Base-by-base conservation (phyloP, 1,140 invertebrate genomes). In the Heliothis virescens region DNA sequence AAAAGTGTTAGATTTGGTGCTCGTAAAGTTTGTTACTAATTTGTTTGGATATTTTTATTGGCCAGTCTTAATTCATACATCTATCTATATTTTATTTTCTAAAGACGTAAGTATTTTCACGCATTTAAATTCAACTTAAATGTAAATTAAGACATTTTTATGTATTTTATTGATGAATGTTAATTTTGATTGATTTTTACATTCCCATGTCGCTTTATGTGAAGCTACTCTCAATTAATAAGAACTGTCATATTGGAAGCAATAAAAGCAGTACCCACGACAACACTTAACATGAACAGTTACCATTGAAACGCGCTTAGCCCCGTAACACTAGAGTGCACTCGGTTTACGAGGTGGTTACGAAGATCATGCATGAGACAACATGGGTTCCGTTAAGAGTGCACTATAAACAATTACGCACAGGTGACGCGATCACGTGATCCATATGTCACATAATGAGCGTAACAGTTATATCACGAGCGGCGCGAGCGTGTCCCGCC, bases 381-480 rank as follows among this genome's bases (percentile, higher is more conserved):
- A 78, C 62, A 78, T 57, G 75, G 12, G 55, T 78, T n/a, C 77
- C 67, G 77, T 79, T 71, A 79, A 62, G 77, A 21, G 53, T 67
- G 29, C 85, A 85, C 80, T 85, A 86, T 78, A 73, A 79, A 79
- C 82, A 88, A 91, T 89, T 81, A 83, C 82, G 81, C 77, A 67
- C 77, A 69, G 81, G 85, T 91, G 90, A 91, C 87, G 87, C 84
- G 83, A 86, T 90, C 86, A 88, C 85, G 84, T 87, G 87, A 87
- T 83, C 81, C 84, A 87, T 88, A 86, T 89, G 87, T 90, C 87
- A 86, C 90, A 87, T 92, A 92, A 92, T 91, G 86, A 83, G 79
- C 53, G 80, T 87, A 88, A 93, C 92, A 90, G 92, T 92, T 92
- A 92, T 86, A 89, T 90, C 83, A 87, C 57, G 80, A 83, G 81